A percentile compares a stretch with the other conserved stretches of the same genome.
Conservation (phyloP, 1,140 invertebrate species). For the Drosophila pectinifera region DNA sequence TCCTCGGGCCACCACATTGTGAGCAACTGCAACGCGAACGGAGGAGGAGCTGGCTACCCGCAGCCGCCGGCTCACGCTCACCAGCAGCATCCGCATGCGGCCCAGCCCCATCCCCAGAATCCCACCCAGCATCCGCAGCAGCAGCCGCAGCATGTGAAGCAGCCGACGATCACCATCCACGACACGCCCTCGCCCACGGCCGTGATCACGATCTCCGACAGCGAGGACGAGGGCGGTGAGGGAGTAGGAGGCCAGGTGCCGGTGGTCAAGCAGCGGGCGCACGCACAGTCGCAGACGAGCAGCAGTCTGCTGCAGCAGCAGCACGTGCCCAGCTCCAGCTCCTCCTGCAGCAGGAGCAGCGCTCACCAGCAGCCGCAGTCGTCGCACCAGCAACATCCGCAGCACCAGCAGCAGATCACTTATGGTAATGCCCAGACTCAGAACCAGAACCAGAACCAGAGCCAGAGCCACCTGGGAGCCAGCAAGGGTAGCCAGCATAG, state of each 20-base stretch:
- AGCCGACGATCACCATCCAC: conserved; percentile 92
- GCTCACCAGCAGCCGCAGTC: conserved; percentile 47
- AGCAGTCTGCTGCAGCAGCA: conserved; percentile 62
- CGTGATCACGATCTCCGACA: conserved; percentile 96
- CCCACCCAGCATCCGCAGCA: conserved; percentile 57
- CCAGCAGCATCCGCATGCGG: conserved; percentile 77
- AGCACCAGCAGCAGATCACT: conserved; percentile 63
- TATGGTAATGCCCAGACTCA: conserved; percentile 73
- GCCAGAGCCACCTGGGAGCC: conserved; percentile 55
- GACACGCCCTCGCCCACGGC: conserved; percentile 97
- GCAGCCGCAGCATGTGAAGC: conserved; percentile 76
- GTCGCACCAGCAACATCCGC: conserved; percentile 32
- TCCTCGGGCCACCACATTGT: conserved; percentile 71
- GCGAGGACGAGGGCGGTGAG: conserved; percentile 93
- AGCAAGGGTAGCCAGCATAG: conserved; percentile 55
- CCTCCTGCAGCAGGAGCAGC: conserved; percentile 46
- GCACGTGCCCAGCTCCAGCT: conserved; percentile 60
- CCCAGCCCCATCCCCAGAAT: conserved; percentile 67
- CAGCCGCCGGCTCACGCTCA: conserved; percentile 67
- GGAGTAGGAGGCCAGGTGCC: conserved; percentile 59
- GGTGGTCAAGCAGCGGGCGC: conserved; percentile 81
- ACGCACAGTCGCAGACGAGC: conserved; percentile 86
- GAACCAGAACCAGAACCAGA: conserved; percentile 45
- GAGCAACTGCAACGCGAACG: conserved; percentile 65
- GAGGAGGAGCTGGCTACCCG: conserved; percentile 72